phyloP scores from a whole-genome alignment of 2,888 invertebrate genomes.

The Drosophila eohydei region DNA sequence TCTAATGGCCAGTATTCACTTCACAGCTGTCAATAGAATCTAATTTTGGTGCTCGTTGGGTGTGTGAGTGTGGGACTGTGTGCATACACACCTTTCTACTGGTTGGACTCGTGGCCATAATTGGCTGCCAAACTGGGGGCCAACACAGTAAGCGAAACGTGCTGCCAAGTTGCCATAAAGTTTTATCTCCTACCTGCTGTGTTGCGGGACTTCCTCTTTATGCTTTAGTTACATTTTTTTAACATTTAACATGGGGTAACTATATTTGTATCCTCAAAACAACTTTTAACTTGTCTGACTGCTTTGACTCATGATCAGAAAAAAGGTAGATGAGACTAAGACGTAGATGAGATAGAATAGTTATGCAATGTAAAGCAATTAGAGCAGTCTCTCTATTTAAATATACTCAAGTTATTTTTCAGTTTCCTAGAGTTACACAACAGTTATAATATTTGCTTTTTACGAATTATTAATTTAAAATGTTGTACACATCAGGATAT shows the following conservation, averaged over 20 bases:
- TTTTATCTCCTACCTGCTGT: constrained; percentile 10
- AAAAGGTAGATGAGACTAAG: too few relatives aligned
- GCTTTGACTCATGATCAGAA: not conserved
- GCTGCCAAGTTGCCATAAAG: constrained; percentile 10
- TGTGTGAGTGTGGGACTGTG: not conserved
- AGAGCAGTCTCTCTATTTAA: not conserved
- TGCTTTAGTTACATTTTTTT: constrained; percentile 9
- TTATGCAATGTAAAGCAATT: not conserved
- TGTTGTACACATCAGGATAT: not conserved
- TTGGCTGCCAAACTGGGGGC: constrained; percentile 31
- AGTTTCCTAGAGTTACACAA: not conserved
- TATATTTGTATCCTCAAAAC: not conserved
- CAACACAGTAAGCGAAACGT: constrained; percentile 2
- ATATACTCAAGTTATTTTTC: not conserved
- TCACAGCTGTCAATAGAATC: constrained; percentile 26
- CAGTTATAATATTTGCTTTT: too few relatives aligned
- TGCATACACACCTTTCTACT: constrained; percentile 16
- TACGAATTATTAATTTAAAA: too few relatives aligned
- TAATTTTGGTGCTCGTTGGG: constrained; percentile 9
- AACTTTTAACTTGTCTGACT: too few relatives aligned
- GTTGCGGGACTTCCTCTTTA: constrained; percentile 15
- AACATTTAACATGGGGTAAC: not conserved
- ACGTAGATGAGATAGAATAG: not conserved
- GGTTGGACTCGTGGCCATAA: constrained; percentile 32
- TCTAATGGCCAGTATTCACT: constrained; percentile 46